Evolutionary conservation across 2,797 vertebrate species (phyloP), one percentile per base, ranked within the genome.

Genomic region (Sebastes reedi): DNA sequence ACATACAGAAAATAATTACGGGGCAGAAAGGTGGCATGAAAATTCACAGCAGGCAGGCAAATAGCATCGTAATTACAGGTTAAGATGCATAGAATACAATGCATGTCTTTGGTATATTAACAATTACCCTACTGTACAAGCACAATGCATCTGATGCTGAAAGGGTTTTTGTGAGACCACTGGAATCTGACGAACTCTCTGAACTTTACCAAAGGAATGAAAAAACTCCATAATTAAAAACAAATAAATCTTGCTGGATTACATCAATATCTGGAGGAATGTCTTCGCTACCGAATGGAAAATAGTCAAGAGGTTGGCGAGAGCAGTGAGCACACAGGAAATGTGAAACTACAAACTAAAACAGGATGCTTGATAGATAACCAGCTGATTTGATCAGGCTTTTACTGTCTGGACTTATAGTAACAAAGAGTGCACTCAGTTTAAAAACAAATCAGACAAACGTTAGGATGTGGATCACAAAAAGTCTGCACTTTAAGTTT

Each of bases 41-140:
- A 42, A 11, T 27, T 80, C 39, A 75, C 7, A 73, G n/a, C 55
- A 72, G 59, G 61, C 65, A 83, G 72, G 55, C n/a, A 68, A 70
- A 12, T 1, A 60, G 14, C 18, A 55, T 70, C 54, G 72, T 66
- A 72, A 82, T 30, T 30, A 78, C 52, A 81, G 12, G 67, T 90
- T 77, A 55, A 61, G 46, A 87, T 82, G 79, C 79, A 91, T 75
- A 88, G 83, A 81, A 60, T 42, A 70, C 4, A 62, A 83, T 52
- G 55, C 55, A 62, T 14, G 39, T 92, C 91, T 94, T 94, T 93
- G 93, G 92, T 91, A 87, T 85, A 70, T 64, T 68, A 75, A 70
- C 42, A 27, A 81, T 61, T 60, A 75, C 16, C 6, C 27, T 4
- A 58, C 46, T 68, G 54, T 42, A 66, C 66, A 80, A 79, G 64